Evolutionary conservation across 2,113 vertebrate genomes (phyloP), one percentile per base, ranked within the genome.

Genomic region (Melanerpes formicivorus): DNA sequence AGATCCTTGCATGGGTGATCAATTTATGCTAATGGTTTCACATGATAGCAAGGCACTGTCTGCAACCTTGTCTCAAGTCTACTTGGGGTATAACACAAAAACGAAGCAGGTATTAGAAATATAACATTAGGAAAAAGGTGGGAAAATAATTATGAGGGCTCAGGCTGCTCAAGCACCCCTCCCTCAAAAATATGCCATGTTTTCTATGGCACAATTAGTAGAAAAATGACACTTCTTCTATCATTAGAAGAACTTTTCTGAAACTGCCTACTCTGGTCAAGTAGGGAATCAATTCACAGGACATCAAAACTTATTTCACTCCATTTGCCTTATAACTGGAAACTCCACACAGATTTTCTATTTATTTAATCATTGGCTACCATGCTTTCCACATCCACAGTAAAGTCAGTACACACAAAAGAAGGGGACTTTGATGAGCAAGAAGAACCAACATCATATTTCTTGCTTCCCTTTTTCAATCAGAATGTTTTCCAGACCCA

Each of bases 381-480:
- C 1, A 3, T 15, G n/a, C 21, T 69, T 72, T 79, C 66, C 67
- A 32, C 27, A 32, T 3, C 26, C 52, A 42, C 79, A 82, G 50
- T 7, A 21, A 78, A 4, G 5, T 25, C 54, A 72, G 10, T 2
- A 54, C 23, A 63, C 11, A 14, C 17, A 88, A 32, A 15, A 91
- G 37, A 81, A 26, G 50, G 44, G 11, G 37, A 65, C 21, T 72
- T 55, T 1, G 1, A 64, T 23, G 48, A 93, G 22, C 65, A 79
- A 92, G 60, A 93, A 63, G 2, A 23, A 55, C 29, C 29, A 69
- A 60, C 42, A 10, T 25, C 37, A 67, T 80, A 14, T 92, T 92
- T 78, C 60, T 69, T 89, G 18, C 88, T 95, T 81, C 87, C 14
- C 74, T 81, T 82, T 90, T 80, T 65, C 55, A 56, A 65, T 25